A percentile compares a stretch with the other conserved stretches of the same genome.
These are phyloP conservation scores for Tragelaphus scriptus DNA, from an alignment of 2,113 vertebrate genomes.

Conservation along the genomic window DNA sequence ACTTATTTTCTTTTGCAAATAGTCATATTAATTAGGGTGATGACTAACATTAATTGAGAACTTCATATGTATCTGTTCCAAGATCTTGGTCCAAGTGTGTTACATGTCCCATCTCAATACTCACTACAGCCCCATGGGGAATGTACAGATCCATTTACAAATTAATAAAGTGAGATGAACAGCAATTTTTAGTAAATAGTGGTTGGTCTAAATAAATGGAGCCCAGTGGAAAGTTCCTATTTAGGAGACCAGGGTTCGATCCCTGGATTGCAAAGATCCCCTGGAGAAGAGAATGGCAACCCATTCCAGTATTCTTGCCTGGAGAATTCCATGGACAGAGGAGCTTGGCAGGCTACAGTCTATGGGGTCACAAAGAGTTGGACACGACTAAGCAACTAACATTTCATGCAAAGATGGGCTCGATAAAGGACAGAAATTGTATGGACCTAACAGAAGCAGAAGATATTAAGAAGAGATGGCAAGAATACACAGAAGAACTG, in stretches of 20 bases:
- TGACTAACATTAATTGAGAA: neutral
- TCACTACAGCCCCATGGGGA: neutral
- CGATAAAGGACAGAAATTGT: too few species aligned
- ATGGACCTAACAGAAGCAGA: too few species aligned
- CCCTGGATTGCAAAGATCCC: neutral
- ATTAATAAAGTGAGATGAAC: neutral
- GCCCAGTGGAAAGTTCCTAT: neutral
- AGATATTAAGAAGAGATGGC: too few species aligned
- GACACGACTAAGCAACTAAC: neutral
- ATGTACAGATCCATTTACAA: neutral
- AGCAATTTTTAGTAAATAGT: slow-evolving; percentile 27
- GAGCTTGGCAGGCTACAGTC: neutral
- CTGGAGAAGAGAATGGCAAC: neutral
- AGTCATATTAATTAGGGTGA: neutral
- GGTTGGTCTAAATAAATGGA: slow-evolving; percentile 31
- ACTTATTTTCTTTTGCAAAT: slow-evolving; percentile 5
- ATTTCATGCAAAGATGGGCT: too few species aligned
- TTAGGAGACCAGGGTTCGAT: neutral
- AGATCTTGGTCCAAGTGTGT: neutral
- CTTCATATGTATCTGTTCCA: neutral
- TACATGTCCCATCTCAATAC: neutral
- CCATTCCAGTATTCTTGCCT: neutral
- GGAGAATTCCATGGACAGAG: neutral
- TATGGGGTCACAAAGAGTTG: neutral
- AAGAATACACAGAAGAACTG: too few species aligned